A percentile compares a stretch with the other conserved stretches of the same genome.
phyloP scores from a whole-genome alignment of 37 sponge, comb jelly and placozoan genomes.

The Geodia barretti region DNA sequence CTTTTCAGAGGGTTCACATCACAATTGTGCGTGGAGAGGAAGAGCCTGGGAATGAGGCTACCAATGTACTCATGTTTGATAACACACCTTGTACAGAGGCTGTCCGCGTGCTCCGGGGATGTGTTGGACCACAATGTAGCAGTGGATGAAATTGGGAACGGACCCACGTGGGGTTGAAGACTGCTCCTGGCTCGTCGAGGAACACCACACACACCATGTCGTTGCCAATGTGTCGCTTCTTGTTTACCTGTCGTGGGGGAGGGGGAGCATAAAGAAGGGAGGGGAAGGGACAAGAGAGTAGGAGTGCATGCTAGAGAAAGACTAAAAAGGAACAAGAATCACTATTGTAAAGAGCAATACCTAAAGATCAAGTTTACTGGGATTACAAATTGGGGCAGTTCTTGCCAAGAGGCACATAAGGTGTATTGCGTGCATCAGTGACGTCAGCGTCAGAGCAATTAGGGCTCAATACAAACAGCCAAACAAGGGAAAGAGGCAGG shows the following conservation, averaged over 20 bases:
- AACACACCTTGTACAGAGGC: slow-evolving; percentile 68
- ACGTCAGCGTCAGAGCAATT: too few relatives aligned
- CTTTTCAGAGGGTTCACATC: too few relatives aligned
- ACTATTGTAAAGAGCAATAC: background rate
- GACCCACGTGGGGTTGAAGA: slow-evolving; percentile 87
- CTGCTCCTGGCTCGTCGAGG: slow-evolving; percentile 80
- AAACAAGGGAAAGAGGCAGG: too few relatives aligned
- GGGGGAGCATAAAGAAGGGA: slow-evolving; percentile 2
- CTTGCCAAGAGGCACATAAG: too few relatives aligned
- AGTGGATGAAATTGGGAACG: slow-evolving; percentile 95
- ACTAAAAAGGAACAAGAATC: background rate
- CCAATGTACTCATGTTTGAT: too few relatives aligned
- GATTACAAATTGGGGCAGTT: too few relatives aligned
- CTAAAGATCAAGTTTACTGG: background rate
- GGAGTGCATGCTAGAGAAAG: background rate
- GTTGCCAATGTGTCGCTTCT: slow-evolving; percentile 97
- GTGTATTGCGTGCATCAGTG: too few relatives aligned
- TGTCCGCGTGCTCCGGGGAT: slow-evolving; percentile 56
- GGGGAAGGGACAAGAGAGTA: slow-evolving; percentile 33
- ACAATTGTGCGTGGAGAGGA: too few relatives aligned
- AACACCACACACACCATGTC: slow-evolving; percentile 95
- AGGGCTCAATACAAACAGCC: too few relatives aligned
- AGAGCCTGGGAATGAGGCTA: too few relatives aligned
- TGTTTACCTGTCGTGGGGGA: slow-evolving; percentile 64
- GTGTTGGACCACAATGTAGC: slow-evolving; percentile 89